phyloP scores from a whole-genome alignment of 2,797 vertebrate genomes.

The Sebastes itinus region DNA sequence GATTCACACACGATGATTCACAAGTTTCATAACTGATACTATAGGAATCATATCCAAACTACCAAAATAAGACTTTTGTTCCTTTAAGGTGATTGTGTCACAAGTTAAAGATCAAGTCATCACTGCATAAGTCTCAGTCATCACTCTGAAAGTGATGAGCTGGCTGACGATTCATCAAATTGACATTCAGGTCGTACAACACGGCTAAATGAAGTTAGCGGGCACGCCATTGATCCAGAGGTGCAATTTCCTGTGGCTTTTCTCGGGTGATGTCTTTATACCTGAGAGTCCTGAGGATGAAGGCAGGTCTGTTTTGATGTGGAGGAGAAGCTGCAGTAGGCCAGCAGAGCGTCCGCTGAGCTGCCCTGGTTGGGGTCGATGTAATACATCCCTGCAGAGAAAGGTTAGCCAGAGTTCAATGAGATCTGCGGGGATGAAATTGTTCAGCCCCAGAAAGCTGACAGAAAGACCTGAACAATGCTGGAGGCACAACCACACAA shows the following conservation, averaged over 20 bases:
- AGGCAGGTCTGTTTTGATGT: slow-evolving; percentile 87
- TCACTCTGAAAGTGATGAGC: neutral
- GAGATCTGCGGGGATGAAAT: slow-evolving; percentile 17
- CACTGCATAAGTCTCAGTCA: neutral
- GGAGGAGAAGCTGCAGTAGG: slow-evolving; percentile 89
- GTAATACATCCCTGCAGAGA: slow-evolving; percentile 88
- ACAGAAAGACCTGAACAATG: neutral
- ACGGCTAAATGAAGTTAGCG: neutral
- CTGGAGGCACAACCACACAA: neutral
- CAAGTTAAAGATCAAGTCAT: neutral
- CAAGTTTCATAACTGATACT: neutral
- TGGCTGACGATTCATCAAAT: neutral
- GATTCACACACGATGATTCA: too few relatives aligned
- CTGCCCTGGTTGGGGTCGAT: slow-evolving; percentile 94
- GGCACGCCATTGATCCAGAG: neutral
- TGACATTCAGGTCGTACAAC: neutral
- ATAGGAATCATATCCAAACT: neutral
- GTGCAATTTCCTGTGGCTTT: slow-evolving; percentile 5
- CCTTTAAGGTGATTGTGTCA: neutral
- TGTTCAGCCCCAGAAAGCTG: neutral
- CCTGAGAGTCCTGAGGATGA: slow-evolving; percentile 82
- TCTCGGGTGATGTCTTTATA: slow-evolving; percentile 47
- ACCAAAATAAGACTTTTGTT: neutral
- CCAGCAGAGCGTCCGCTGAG: slow-evolving; percentile 84
- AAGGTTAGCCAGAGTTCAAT: slow-evolving; percentile 14